Conservation (phyloP, 2,797 vertebrate species). For the Geotrypetes seraphini region DNA sequence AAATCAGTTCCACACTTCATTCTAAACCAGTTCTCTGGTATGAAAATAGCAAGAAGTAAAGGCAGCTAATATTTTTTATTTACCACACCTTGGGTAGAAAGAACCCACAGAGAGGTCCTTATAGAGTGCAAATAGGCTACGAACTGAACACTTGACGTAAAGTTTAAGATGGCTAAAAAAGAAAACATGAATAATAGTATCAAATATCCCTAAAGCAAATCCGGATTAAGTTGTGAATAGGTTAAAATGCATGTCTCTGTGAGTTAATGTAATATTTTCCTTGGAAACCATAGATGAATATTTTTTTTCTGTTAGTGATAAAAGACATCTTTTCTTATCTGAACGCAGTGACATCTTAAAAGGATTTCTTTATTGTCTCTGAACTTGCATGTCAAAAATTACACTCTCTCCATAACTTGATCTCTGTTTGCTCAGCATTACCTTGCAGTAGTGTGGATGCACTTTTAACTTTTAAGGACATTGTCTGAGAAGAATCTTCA, state of each 20-base stretch:
- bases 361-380: constrained; percentile 54
- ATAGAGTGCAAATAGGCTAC: too few species aligned
- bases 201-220: constrained; percentile 43
- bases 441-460: constrained; percentile 40
- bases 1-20: too few species aligned
- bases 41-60: too few species aligned
- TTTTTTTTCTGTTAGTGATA: constrained; percentile 41
- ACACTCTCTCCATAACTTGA: constrained; percentile 42
- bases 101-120: not conserved
- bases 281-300: constrained; percentile 39
- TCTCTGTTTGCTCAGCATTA: constrained; percentile 47
- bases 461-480: constrained; percentile 48
- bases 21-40: not conserved
- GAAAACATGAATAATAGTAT: constrained; percentile 53
- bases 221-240: constrained; percentile 58
- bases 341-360: constrained; percentile 60
- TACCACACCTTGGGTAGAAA: not conserved
- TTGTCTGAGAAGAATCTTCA: constrained; percentile 50
- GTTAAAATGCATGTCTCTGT: constrained; percentile 44
- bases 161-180: constrained; percentile 36
- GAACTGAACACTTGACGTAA: constrained; percentile 34
- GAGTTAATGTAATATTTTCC: constrained; percentile 51
- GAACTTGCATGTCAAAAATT: constrained; percentile 54
- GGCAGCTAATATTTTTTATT: too few species aligned
- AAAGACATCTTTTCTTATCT: constrained; percentile 54